These are phyloP conservation scores for Notarius quadriscutis DNA, from an alignment of 2,113 vertebrate species.

Conservation along the genomic window DNA sequence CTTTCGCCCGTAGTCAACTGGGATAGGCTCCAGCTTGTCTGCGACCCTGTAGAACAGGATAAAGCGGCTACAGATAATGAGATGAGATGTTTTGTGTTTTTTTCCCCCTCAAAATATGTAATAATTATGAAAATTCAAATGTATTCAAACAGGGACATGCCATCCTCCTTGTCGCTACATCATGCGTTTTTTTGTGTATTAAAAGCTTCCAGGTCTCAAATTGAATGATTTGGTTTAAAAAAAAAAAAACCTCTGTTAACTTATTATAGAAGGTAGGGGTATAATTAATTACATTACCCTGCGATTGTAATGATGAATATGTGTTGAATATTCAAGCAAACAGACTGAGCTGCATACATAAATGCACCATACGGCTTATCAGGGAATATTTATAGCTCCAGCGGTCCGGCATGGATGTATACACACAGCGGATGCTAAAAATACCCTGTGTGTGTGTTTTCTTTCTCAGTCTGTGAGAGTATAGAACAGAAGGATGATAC, in stretches of 20 bases:
- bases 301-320: not conserved
- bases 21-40: no score
- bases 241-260: not conserved
- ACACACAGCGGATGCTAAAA: conserved; percentile 74
- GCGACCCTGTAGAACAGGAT: no score
- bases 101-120: not conserved
- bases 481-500: conserved; percentile 62
- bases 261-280: not conserved
- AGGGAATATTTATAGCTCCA: conserved; percentile 74
- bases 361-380: not conserved
- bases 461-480: conserved; percentile 70
- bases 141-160: not conserved
- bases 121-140: not conserved
- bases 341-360: not conserved
- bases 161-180: not conserved
- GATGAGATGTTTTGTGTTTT: not conserved
- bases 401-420: conserved; percentile 72
- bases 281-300: not conserved
- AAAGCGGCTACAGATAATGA: no score
- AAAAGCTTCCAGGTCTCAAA: not conserved
- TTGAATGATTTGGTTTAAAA: not conserved
- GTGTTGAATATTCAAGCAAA: conserved; percentile 6
- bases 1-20: no score
- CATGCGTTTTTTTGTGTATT: not conserved
- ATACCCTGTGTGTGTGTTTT: conserved; percentile 64